Conservation (phyloP, 2,888 invertebrate genomes). For the Ferrisia virgata region DNA sequence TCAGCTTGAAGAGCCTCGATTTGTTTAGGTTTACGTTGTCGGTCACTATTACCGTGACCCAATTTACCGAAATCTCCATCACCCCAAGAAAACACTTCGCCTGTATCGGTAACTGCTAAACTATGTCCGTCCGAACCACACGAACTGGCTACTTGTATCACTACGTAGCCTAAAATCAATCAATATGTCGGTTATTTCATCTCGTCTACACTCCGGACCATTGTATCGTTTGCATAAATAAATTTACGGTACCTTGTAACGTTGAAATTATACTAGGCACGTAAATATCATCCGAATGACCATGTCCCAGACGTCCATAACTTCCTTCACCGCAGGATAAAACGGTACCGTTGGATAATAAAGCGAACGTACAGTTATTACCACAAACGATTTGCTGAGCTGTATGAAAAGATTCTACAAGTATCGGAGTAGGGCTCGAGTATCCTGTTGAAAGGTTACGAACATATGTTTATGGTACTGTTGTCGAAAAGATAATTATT, state of each 20-base stretch:
- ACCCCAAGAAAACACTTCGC: conserved; percentile 67
- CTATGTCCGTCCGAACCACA: conserved; percentile 66
- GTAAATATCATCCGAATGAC: conserved; percentile 63
- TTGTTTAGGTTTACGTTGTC: conserved; percentile 62
- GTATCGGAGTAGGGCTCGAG: conserved; percentile 57
- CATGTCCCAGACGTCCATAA: conserved; percentile 63
- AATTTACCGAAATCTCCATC: conserved; percentile 66
- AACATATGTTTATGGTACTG: background rate
- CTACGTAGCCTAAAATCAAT: conserved; percentile 56
- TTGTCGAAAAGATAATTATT: no score
- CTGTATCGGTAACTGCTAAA: conserved; percentile 63
- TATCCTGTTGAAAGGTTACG: conserved; percentile 60
- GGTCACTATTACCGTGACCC: conserved; percentile 64
- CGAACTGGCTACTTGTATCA: conserved; percentile 62
- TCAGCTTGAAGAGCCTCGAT: conserved; percentile 63
- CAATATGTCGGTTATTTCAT: background rate
- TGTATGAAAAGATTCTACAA: conserved; percentile 53
- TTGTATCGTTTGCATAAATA: no score
- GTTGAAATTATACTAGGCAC: conserved; percentile 60
- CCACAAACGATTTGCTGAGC: conserved; percentile 63
- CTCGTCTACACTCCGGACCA: background rate
- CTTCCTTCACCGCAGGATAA: conserved; percentile 65
- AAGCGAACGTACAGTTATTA: conserved; percentile 65
- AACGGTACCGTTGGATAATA: conserved; percentile 62
- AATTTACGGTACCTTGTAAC: conserved; percentile 56